Conservation (phyloP, 2,888 invertebrate species). For the Melinopterus prodromus region DNA sequence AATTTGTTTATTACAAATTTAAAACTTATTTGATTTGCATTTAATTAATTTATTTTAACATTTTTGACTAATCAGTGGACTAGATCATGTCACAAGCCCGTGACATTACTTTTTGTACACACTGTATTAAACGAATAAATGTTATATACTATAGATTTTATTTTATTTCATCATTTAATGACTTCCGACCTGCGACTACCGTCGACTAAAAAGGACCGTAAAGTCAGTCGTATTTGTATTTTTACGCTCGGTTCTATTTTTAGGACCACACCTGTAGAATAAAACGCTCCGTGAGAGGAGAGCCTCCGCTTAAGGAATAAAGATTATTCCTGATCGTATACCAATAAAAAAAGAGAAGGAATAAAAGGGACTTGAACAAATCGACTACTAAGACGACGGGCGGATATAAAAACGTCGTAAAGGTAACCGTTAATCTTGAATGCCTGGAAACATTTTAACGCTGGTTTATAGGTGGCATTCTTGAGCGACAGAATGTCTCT, state of each 20-base stretch:
- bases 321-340: slow-evolving; percentile 4
- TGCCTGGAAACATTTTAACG: background rate
- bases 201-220: background rate
- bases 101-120: too few species aligned
- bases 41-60: too few species aligned
- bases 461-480: background rate
- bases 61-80: too few species aligned
- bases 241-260: background rate
- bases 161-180: background rate
- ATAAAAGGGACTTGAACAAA: background rate
- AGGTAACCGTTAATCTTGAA: slow-evolving; percentile 4
- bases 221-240: background rate
- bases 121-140: too few species aligned
- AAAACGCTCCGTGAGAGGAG: background rate
- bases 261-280: slow-evolving; percentile 4
- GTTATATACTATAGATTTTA: background rate
- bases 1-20: too few species aligned
- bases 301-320: background rate
- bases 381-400: background rate
- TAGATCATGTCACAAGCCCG: too few species aligned
- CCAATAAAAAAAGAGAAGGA: background rate
- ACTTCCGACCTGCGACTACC: background rate
- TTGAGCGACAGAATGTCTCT: background rate
- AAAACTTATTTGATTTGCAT: too few species aligned
- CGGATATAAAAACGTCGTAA: slow-evolving; percentile 4